These are phyloP conservation scores for Hipposideros larvatus DNA, from an alignment of 2,797 vertebrate species.

Conservation along the genomic window DNA sequence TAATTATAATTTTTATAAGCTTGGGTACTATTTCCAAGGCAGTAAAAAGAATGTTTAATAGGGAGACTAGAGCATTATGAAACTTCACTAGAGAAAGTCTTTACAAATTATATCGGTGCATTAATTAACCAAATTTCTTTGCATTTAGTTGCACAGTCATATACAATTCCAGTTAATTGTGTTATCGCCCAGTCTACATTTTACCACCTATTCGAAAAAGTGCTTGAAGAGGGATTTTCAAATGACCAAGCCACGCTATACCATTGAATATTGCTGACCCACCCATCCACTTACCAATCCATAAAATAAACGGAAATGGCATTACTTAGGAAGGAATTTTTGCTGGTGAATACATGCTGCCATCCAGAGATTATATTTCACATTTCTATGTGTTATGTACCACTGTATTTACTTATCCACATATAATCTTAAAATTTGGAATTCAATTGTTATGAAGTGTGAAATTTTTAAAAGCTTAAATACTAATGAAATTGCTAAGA, in stretches of 20 bases:
- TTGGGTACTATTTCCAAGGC: background rate
- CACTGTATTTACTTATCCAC: slow-evolving; percentile 47
- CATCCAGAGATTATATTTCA: slow-evolving; percentile 47
- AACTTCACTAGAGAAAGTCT: slow-evolving; percentile 1
- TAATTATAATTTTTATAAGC: slow-evolving; percentile 27
- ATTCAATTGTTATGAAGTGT: background rate
- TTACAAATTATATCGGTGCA: background rate
- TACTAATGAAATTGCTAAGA: slow-evolving; percentile 41
- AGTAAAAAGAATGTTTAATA: background rate
- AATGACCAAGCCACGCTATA: background rate
- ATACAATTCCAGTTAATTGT: background rate
- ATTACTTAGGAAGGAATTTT: background rate
- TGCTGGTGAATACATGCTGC: slow-evolving; percentile 25
- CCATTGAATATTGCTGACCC: background rate
- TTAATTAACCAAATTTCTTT: slow-evolving; percentile 45
- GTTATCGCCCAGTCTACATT: background rate
- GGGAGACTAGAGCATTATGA: background rate
- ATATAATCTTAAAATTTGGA: slow-evolving; percentile 1
- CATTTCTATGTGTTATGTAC: background rate
- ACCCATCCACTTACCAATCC: background rate
- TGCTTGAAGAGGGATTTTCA: background rate
- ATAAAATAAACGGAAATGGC: background rate
- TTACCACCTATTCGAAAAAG: background rate
- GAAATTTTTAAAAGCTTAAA: slow-evolving; percentile 21
- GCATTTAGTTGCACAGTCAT: background rate